Conservation (phyloP, 1,140 invertebrate genomes). For the Chironomus tepperi region DNA sequence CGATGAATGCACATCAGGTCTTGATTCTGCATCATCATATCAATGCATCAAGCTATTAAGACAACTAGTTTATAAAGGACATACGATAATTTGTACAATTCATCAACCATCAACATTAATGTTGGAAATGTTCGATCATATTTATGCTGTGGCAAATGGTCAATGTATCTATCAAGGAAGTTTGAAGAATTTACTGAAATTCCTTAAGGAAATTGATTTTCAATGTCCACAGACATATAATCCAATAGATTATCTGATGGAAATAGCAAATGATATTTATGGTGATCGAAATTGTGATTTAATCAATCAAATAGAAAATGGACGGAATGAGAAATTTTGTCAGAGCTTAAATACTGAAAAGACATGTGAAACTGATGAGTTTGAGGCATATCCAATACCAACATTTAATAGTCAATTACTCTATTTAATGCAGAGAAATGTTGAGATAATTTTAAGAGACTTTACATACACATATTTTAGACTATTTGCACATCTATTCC, state of each 20-base stretch:
- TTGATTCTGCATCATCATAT: slow-evolving; percentile 84
- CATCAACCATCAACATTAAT: slow-evolving; percentile 84
- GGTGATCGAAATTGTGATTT: slow-evolving; percentile 36
- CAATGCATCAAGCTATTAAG: slow-evolving; percentile 76
- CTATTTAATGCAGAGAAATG: no score
- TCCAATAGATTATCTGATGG: slow-evolving; percentile 82
- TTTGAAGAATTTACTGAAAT: slow-evolving; percentile 62
- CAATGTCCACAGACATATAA: slow-evolving; percentile 82
- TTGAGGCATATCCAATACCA: no score
- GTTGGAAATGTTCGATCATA: slow-evolving; percentile 83
- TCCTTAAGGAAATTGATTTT: slow-evolving; percentile 58
- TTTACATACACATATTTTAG: no score
- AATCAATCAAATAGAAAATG: no score
- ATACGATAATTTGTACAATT: slow-evolving; percentile 87
- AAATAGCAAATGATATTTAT: slow-evolving; percentile 74
- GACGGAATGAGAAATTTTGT: no score
- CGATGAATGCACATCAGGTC: slow-evolving; percentile 89
- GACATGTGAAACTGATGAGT: no score
- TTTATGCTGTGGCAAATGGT: slow-evolving; percentile 74
- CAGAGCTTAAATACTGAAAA: no score
- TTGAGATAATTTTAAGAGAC: no score
- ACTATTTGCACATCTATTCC: no score
- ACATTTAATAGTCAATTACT: no score
- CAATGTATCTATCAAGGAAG: slow-evolving; percentile 76
- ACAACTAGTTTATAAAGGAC: slow-evolving; percentile 71